A percentile compares a stretch with the other conserved stretches of the same genome.
Conservation (phyloP, 2,797 vertebrate genomes). For the Eulemur coronatus region DNA sequence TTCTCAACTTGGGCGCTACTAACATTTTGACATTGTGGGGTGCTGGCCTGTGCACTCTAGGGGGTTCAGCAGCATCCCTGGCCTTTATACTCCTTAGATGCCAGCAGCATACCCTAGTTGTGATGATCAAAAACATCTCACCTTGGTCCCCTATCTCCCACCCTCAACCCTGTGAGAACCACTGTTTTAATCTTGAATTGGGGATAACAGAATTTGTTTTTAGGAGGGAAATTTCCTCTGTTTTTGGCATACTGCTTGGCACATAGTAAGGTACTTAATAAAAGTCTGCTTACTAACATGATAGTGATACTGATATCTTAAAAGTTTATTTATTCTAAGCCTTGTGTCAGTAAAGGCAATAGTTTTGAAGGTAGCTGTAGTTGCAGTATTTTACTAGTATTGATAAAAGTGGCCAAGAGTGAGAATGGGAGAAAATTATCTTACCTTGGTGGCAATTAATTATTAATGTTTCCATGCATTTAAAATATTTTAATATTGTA, state of each 20-base stretch:
- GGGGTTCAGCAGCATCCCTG: background rate
- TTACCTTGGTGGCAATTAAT: constrained; percentile 28
- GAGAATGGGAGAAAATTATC: constrained; percentile 10
- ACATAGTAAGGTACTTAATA: background rate
- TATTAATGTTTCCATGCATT: constrained; percentile 15
- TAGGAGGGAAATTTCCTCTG: background rate
- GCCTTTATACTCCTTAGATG: background rate
- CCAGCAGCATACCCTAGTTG: background rate
- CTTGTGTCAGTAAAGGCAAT: background rate
- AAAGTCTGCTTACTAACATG: background rate
- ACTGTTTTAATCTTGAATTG: background rate
- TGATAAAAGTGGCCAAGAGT: background rate
- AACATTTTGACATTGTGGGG: background rate
- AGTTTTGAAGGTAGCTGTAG: background rate
- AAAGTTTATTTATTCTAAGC: background rate
- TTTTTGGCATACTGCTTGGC: constrained; percentile 4
- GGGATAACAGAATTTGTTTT: background rate
- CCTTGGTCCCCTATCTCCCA: background rate
- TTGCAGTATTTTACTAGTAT: background rate
- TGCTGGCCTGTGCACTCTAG: background rate
- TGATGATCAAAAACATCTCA: background rate
- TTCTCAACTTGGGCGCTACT: constrained; percentile 2
- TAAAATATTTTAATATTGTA: constrained; percentile 27
- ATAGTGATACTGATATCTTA: background rate
- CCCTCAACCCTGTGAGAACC: background rate